Base-by-base conservation (phyloP, 2,888 invertebrate species). In the Plebejus argus region DNA sequence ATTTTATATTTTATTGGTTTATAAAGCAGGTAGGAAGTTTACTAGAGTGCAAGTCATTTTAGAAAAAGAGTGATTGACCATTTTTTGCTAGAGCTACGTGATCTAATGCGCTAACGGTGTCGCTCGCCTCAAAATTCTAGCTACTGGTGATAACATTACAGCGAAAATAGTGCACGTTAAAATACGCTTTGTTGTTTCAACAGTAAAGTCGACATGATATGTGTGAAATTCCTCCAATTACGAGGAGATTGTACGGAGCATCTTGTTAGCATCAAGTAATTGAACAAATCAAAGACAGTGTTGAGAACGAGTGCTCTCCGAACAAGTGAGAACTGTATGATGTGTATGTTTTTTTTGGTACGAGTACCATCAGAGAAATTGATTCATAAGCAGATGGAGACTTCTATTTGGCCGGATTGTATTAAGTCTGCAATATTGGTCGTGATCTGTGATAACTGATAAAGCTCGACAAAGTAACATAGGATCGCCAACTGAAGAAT, bases 181-280 rank as follows among this genome's bases (percentile, higher is more conserved):
- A 79, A 71, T 78, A 78, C 23, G 58, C 80, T 78, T 78, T 80
- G 49, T 39, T 49, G 10, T 35, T 33, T 77, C 35, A 4, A 23
- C 12, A 79, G 80, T 81, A 81, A 80, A 74, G 79, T 39, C 66
- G 77, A 35, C 76, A 77, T n/a, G n/a, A n/a, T 76, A 76, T 75
- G 66, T 77, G 78, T 78, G 77, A 78, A 70, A 78, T 76, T 77
- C 75, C 70, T 79, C 81, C 81, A 81, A 81, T 81, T 81, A 82
- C 81, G 80, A 79, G 79, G 79, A 81, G 77, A 79, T 81, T 80
- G 83, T 82, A 83, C 83, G 84, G 85, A 83, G 83, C 81, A 83
- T 84, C 86, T 87, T 82, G 87, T 87, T 87, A 88, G 84, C 82
- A 83, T 80, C 82, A 81, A 78, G 86, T 87, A 87, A 87, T 87